A percentile compares a stretch with the other conserved stretches of the same genome.
Evolutionary conservation across 2,888 invertebrate genomes (phyloP).

Genomic region (Lasioglossum pauxillum): DNA sequence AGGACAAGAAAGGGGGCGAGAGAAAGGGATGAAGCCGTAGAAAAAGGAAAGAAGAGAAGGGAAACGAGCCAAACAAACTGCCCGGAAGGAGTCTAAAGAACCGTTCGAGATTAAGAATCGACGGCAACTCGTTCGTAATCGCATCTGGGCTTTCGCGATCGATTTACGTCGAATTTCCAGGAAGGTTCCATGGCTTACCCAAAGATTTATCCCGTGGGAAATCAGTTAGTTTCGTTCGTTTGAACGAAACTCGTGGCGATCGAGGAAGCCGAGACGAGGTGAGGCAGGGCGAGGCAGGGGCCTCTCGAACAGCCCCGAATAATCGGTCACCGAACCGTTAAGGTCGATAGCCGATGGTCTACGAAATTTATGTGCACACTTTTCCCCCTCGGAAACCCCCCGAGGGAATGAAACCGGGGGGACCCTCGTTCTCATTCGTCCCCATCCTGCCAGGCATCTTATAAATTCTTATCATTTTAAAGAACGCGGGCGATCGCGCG

Average conservation of each 20-base stretch:
- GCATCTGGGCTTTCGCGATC: conserved; percentile 66
- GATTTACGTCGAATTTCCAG: conserved; percentile 69
- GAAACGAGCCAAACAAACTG: conserved; percentile 34
- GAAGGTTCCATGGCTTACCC: conserved; percentile 57
- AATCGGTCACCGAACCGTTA: conserved; percentile 66
- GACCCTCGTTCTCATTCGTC: background rate
- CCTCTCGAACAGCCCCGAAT: conserved; percentile 51
- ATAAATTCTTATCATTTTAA: conserved; percentile 10
- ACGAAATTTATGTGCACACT: conserved; percentile 48
- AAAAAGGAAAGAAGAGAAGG: background rate
- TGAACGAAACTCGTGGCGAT: conserved; percentile 67
- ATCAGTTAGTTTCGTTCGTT: conserved; percentile 76
- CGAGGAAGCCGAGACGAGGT: conserved; percentile 28
- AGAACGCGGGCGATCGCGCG: background rate
- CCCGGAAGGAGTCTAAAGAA: conserved; percentile 39
- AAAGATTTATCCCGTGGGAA: conserved; percentile 80
- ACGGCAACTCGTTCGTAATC: conserved; percentile 57
- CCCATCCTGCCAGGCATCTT: background rate
- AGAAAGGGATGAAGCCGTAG: background rate
- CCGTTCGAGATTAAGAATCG: conserved; percentile 60
- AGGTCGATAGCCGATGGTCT: conserved; percentile 60
- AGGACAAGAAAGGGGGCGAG: background rate
- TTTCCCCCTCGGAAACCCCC: background rate
- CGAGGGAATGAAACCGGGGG: conserved; percentile 13
- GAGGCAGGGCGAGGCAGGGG: background rate